Conservation (phyloP, 2,113 vertebrate species). For the Aix galericulata region DNA sequence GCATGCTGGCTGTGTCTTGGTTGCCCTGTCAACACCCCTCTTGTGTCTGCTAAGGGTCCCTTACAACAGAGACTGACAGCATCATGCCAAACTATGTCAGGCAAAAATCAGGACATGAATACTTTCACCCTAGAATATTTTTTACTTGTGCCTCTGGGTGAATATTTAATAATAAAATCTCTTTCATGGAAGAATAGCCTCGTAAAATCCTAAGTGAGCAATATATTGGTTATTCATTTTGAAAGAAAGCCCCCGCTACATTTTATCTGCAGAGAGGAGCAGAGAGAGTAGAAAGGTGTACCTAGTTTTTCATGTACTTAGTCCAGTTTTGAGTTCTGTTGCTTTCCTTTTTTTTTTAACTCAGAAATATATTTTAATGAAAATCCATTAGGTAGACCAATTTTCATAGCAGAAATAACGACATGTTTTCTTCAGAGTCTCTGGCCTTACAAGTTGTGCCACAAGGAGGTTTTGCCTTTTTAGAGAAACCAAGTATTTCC, state of each 20-base stretch:
- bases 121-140: background rate
- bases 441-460: background rate
- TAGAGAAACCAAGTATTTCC: background rate
- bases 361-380: background rate
- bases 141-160: background rate
- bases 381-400: conserved; percentile 17
- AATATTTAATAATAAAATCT: background rate
- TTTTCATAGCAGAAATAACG: conserved; percentile 47
- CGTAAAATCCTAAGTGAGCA: background rate
- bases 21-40: background rate
- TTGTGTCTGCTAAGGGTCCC: background rate
- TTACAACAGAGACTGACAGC: background rate
- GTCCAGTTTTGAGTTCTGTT: background rate
- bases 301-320: background rate
- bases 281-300: background rate
- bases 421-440: background rate
- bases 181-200: background rate
- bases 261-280: background rate
- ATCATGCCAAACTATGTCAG: background rate
- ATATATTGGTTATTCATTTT: background rate
- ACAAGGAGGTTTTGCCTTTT: conserved; percentile 4
- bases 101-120: background rate
- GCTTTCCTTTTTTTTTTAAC: background rate
- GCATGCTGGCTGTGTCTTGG: background rate
- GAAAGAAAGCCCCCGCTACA: background rate